Evolutionary conservation across 2,888 invertebrate genomes (phyloP).

Genomic region (Oegoconia quadripuncta): DNA sequence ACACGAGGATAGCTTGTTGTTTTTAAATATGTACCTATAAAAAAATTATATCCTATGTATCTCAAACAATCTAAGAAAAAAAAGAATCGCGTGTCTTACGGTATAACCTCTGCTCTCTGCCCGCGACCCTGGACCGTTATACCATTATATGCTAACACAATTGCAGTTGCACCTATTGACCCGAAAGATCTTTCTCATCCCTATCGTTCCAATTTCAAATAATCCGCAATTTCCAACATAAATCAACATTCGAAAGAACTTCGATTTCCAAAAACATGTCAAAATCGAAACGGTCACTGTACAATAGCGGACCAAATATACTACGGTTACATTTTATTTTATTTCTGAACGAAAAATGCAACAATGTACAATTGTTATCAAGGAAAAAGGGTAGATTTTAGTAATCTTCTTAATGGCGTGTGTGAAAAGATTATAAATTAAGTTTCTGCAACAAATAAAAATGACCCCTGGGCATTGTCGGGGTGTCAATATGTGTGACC

Average conservation of each 20-base stretch:
- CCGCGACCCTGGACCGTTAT: conserved; percentile 65
- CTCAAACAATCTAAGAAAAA: too few species aligned
- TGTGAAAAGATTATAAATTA: conserved; percentile 80
- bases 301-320: conserved; percentile 54
- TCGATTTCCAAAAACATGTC: conserved; percentile 67
- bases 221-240: conserved; percentile 58
- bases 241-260: conserved; percentile 67
- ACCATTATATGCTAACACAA: conserved; percentile 50
- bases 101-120: background rate
- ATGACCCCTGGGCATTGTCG: conserved; percentile 75
- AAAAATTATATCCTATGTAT: too few species aligned
- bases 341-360: conserved; percentile 58
- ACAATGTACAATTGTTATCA: conserved; percentile 75
- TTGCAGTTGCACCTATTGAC: conserved; percentile 64
- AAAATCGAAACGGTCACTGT: conserved; percentile 60
- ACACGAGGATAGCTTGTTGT: too few species aligned
- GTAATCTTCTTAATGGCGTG: conserved; percentile 79
- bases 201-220: conserved; percentile 44
- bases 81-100: background rate
- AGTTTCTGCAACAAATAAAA: conserved; percentile 79
- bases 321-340: conserved; percentile 71
- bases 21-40: too few species aligned
- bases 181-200: conserved; percentile 61
- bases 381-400: conserved; percentile 75
- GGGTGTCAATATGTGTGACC: conserved; percentile 79